A percentile compares a stretch with the other conserved stretches of the same genome.
phyloP scores from a whole-genome alignment of 1,140 invertebrate genomes.

The Cheumatopsyche charites region DNA sequence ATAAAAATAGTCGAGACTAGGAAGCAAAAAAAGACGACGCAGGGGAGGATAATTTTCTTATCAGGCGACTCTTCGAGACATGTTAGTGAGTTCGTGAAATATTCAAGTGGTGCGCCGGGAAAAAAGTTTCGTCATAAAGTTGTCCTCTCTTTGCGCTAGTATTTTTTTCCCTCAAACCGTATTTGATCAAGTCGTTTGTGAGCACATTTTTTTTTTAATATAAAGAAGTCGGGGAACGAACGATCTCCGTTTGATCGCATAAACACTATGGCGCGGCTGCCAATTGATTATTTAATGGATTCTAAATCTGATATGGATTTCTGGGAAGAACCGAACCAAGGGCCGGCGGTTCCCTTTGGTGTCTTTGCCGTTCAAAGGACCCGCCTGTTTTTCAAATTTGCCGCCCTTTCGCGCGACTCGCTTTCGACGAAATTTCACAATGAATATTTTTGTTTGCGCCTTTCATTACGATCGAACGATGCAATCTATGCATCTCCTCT shows the following conservation, averaged over 20 bases:
- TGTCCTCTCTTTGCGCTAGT: neutral
- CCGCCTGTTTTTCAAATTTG: conserved; percentile 12
- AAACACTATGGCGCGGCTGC: conserved; percentile 23
- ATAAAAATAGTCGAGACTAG: conserved; percentile 1
- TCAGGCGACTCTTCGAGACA: neutral
- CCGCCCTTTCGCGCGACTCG: conserved; percentile 34
- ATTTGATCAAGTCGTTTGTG: too few relatives aligned
- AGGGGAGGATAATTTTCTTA: conserved; percentile 7
- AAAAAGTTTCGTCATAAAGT: conserved; percentile 5
- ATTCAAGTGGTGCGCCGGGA: neutral
- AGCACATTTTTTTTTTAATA: neutral
- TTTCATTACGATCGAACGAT: conserved; percentile 3
- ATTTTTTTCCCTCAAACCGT: neutral
- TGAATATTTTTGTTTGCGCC: neutral
- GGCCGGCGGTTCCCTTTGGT: conserved; percentile 41
- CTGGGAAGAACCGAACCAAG: conserved; percentile 18
- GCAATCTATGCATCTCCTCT: neutral
- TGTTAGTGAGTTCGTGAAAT: neutral
- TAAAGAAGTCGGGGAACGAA: neutral
- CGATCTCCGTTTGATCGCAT: conserved; percentile 22
- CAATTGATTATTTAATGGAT: conserved; percentile 38
- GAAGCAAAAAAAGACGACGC: neutral
- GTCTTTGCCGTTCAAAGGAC: conserved; percentile 40
- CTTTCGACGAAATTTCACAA: conserved; percentile 16
- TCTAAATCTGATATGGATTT: conserved; percentile 34